Evolutionary conservation across 2,888 invertebrate species (phyloP).

Genomic region (Ophion costatus): DNA sequence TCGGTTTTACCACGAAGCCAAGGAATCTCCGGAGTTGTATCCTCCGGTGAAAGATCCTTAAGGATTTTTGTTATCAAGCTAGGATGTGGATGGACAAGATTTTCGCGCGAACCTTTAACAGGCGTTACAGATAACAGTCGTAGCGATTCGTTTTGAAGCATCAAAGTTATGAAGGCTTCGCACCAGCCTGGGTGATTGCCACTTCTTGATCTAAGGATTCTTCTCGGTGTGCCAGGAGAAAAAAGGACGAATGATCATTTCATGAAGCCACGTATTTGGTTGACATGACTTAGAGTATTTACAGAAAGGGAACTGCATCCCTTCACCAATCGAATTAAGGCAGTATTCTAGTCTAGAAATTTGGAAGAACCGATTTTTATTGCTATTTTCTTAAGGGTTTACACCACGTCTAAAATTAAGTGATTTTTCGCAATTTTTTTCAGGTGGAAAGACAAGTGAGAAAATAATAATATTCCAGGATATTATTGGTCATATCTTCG

Average conservation of each 20-base stretch:
- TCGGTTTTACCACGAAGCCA: conserved; percentile 62
- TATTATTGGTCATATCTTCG: too few species aligned
- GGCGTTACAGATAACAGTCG: conserved; percentile 79
- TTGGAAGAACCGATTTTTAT: too few species aligned
- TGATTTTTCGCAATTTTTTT: too few species aligned
- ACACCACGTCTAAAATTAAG: too few species aligned
- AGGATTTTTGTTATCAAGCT: conserved; percentile 68
- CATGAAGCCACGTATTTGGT: background rate
- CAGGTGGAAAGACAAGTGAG: too few species aligned
- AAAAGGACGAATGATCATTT: background rate
- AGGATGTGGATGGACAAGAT: conserved; percentile 83
- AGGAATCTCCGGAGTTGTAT: conserved; percentile 67
- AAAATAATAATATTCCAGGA: too few species aligned
- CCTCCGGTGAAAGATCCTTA: conserved; percentile 69
- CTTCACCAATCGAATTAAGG: too few species aligned
- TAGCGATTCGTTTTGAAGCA: conserved; percentile 84
- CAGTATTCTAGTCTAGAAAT: too few species aligned
- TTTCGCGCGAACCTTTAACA: conserved; percentile 77
- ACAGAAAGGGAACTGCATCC: too few species aligned
- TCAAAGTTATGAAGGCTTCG: conserved; percentile 84
- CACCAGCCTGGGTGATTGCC: conserved; percentile 84
- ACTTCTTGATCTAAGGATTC: conserved; percentile 29
- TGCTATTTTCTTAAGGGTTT: too few species aligned
- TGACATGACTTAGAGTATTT: background rate
- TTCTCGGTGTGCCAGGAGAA: background rate